These are phyloP conservation scores for Coptodon rendalli DNA, from an alignment of 2,113 vertebrate genomes.

Conservation along the genomic window DNA sequence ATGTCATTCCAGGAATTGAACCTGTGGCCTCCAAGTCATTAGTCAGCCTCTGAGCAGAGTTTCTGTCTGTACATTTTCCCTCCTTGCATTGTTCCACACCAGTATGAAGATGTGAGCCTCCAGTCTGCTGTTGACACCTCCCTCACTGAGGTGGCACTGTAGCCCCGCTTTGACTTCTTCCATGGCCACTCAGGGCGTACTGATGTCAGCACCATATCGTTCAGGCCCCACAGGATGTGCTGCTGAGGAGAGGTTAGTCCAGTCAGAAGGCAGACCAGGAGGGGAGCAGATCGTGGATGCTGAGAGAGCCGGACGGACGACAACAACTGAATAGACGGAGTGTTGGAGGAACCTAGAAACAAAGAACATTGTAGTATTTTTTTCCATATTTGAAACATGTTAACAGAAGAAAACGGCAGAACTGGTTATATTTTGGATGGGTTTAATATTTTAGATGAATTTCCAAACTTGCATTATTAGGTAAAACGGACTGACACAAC, in stretches of 20 bases:
- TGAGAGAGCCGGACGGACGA: background rate
- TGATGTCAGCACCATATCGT: background rate
- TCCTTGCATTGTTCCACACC: slow-evolving; percentile 26
- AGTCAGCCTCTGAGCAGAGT: background rate
- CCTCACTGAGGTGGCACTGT: slow-evolving; percentile 19
- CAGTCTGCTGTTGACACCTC: background rate
- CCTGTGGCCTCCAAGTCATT: background rate
- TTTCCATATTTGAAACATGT: background rate
- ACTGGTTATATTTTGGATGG: fast-evolving
- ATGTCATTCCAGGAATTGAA: background rate
- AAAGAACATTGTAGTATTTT: background rate
- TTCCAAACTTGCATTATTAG: background rate
- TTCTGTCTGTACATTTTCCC: background rate
- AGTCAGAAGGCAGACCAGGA: slow-evolving; percentile 35
- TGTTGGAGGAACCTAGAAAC: background rate
- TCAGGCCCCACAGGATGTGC: slow-evolving; percentile 39
- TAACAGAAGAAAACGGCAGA: background rate
- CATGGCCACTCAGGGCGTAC: background rate
- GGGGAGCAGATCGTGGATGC: background rate
- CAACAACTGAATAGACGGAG: background rate
- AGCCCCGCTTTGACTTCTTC: background rate
- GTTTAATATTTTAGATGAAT: fast-evolving
- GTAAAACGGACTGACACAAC: background rate
- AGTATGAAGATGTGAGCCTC: background rate
- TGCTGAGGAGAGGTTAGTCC: background rate